Evolutionary conservation across 1,140 invertebrate genomes (phyloP).

Genomic region (Tenebrio molitor): DNA sequence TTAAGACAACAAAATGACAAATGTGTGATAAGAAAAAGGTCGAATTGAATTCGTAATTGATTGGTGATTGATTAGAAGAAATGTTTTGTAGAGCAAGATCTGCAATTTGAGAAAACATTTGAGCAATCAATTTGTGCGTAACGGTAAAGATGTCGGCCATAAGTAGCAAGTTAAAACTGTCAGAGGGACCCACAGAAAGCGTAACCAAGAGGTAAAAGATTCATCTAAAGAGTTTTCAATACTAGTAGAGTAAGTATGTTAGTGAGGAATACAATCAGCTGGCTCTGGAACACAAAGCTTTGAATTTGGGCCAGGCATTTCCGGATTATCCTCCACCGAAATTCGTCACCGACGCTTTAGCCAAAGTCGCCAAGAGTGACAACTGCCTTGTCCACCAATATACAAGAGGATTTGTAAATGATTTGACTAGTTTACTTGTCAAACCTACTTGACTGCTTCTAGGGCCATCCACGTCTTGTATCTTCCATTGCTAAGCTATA

Average conservation of each 20-base stretch:
- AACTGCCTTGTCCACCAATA: conserved; percentile 93
- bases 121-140: too few relatives aligned
- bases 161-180: conserved; percentile 12
- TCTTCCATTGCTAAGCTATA: conserved; percentile 89
- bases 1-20: too few relatives aligned
- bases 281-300: conserved; percentile 87
- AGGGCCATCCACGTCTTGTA: conserved; percentile 90
- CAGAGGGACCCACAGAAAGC: conserved; percentile 55
- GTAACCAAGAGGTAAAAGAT: too few relatives aligned
- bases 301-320: conserved; percentile 98
- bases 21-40: too few relatives aligned
- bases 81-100: too few relatives aligned
- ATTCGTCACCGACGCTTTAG: conserved; percentile 86
- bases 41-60: too few relatives aligned
- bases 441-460: conserved; percentile 65
- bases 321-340: conserved; percentile 93
- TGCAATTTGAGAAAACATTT: too few relatives aligned
- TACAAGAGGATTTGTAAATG: conserved; percentile 85
- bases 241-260: conserved; percentile 62
- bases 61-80: too few relatives aligned
- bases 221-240: too few relatives aligned
- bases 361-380: conserved; percentile 75
- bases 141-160: too few relatives aligned
- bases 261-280: conserved; percentile 97
- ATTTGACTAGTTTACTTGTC: neutral